Percentiles rank a stretch among this genome's conserved stretches.
These are phyloP conservation scores for Mola mola DNA, from an alignment of 2,113 vertebrate genomes.

Conservation along the genomic window DNA sequence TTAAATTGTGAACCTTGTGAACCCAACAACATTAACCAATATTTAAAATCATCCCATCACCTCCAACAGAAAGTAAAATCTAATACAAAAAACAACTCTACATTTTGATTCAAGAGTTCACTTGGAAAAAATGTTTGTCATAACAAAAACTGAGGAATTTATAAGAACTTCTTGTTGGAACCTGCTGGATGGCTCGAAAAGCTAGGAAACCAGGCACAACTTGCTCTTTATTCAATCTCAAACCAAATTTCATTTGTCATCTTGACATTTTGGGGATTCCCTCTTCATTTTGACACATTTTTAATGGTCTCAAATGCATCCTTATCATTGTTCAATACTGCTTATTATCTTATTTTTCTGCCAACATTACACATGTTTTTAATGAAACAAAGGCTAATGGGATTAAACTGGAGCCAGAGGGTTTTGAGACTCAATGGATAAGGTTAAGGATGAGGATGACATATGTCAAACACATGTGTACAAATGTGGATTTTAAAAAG, in stretches of 20 bases:
- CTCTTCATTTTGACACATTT: neutral
- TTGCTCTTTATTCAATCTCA: too few relatives aligned
- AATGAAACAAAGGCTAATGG: constrained; percentile 23
- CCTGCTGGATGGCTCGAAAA: neutral
- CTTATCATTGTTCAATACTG: constrained; percentile 4
- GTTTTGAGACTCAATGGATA: constrained; percentile 23
- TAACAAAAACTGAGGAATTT: too few relatives aligned
- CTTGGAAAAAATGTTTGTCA: too few relatives aligned
- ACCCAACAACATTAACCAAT: too few relatives aligned
- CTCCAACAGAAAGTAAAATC: too few relatives aligned
- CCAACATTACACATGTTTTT: constrained; percentile 21
- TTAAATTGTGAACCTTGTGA: too few relatives aligned
- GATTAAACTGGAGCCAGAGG: constrained; percentile 20
- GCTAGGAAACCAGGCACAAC: neutral
- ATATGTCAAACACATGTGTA: constrained; percentile 73
- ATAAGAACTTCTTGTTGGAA: too few relatives aligned
- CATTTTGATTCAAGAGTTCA: too few relatives aligned
- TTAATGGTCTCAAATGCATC: constrained; percentile 2
- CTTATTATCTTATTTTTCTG: constrained; percentile 4
- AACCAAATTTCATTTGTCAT: constrained; percentile 7
- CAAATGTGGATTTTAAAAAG: constrained; percentile 55
- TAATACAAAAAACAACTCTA: too few relatives aligned
- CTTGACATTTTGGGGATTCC: constrained; percentile 26
- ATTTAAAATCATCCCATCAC: too few relatives aligned
- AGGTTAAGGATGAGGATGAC: constrained; percentile 45